Percentiles rank a stretch among this genome's conserved stretches.
Conservation (phyloP, 2,797 vertebrate species). For the Florisuga fusca region DNA sequence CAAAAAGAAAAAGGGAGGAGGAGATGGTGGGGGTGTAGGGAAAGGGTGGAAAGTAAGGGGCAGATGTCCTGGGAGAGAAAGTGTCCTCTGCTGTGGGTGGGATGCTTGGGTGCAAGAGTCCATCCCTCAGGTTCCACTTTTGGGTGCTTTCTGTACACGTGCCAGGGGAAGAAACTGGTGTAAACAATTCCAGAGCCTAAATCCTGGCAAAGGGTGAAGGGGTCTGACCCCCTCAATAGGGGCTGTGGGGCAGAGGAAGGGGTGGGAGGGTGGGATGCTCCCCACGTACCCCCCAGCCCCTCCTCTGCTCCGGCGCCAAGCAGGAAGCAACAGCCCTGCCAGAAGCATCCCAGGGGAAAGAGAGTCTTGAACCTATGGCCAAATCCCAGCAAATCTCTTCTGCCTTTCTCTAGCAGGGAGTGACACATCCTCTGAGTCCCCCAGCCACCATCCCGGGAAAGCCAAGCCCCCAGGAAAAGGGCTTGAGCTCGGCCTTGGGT, state of each 20-base stretch:
- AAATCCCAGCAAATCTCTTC: slow-evolving; percentile 27
- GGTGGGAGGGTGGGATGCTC: background rate
- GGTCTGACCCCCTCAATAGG: background rate
- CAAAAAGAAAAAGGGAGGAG: background rate
- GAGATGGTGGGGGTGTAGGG: background rate
- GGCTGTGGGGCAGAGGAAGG: background rate
- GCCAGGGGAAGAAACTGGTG: background rate
- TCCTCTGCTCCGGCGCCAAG: background rate
- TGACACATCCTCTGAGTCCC: background rate
- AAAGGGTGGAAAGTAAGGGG: background rate
- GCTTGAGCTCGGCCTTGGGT: background rate
- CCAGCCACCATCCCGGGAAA: background rate
- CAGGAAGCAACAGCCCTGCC: background rate
- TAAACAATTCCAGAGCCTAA: background rate
- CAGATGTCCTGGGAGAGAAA: background rate
- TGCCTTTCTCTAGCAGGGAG: background rate
- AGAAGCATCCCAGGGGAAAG: background rate
- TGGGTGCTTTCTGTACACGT: background rate
- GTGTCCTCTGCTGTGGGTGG: background rate
- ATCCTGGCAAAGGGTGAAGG: background rate
- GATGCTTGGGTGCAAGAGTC: too few relatives aligned
- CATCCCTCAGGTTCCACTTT: fast-evolving
- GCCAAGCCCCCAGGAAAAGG: background rate
- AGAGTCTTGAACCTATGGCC: background rate
- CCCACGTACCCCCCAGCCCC: fast-evolving